Conservation (phyloP, 2,888 invertebrate genomes). For the Acleris laterana region DNA sequence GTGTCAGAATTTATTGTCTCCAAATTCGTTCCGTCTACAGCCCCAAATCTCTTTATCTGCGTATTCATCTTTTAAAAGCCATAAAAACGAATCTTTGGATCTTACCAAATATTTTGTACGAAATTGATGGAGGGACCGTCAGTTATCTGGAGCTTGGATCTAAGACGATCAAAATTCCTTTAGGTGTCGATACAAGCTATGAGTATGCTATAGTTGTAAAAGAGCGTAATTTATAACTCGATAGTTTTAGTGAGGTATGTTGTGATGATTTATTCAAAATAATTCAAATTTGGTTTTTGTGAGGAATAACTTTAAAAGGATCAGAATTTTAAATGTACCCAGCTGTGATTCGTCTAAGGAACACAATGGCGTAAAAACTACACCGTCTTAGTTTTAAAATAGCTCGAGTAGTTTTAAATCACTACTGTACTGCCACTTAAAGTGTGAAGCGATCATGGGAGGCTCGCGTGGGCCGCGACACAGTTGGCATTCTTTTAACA, state of each 20-base stretch:
- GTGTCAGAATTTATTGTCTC: conserved; percentile 76
- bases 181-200: conserved; percentile 80
- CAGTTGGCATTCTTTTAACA: conserved; percentile 71
- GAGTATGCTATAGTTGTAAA: conserved; percentile 63
- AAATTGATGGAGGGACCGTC: conserved; percentile 78
- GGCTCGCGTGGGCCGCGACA: conserved; percentile 69
- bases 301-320: background rate
- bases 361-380: conserved; percentile 41
- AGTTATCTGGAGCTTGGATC: conserved; percentile 73
- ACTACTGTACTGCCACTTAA: conserved; percentile 76
- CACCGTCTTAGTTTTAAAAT: conserved; percentile 58
- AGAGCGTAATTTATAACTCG: conserved; percentile 50
- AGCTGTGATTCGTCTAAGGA: conserved; percentile 33
- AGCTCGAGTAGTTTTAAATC: conserved; percentile 64
- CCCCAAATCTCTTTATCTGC: conserved; percentile 77
- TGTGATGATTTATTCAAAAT: conserved; percentile 38
- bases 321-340: conserved; percentile 2
- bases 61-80: conserved; percentile 78
- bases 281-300: background rate
- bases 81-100: conserved; percentile 80
- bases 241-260: conserved; percentile 14
- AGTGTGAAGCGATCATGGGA: conserved; percentile 78
- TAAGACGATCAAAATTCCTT: conserved; percentile 79
- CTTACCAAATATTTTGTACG: conserved; percentile 79
- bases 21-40: conserved; percentile 63